Conservation (phyloP, 2,888 invertebrate genomes). For the Tetrapedia diversipes region DNA sequence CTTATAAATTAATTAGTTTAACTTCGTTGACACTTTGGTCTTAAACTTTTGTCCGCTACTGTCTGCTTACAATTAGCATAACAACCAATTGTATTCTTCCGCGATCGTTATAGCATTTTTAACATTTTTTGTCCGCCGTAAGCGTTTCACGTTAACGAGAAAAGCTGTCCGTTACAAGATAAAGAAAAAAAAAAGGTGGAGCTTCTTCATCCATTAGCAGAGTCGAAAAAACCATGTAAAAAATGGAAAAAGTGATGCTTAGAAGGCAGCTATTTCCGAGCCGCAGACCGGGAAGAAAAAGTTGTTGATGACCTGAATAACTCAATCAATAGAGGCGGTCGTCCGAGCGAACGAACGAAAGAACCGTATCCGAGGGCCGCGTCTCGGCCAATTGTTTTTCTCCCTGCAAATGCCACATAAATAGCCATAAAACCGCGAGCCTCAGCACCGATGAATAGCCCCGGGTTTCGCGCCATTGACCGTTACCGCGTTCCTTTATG, state of each 20-base stretch:
- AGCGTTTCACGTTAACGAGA: no score
- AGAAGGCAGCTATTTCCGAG: slow-evolving; percentile 4
- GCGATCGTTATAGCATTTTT: no score
- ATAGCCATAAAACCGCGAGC: slow-evolving; percentile 11
- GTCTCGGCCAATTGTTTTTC: slow-evolving; percentile 31
- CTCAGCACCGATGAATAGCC: slow-evolving; percentile 2
- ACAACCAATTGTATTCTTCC: no score
- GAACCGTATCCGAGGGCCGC: slow-evolving; percentile 11
- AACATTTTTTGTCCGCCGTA: no score
- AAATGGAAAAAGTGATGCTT: neutral
- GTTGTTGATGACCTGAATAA: slow-evolving; percentile 38
- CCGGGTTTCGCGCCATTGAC: slow-evolving; percentile 2
- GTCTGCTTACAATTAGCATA: no score
- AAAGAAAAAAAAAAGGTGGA: no score
- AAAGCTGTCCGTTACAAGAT: no score
- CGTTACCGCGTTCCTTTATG: neutral
- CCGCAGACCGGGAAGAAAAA: slow-evolving; percentile 5
- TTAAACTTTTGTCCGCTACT: no score
- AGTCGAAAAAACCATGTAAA: neutral
- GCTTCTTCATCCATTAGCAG: no score
- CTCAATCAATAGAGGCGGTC: slow-evolving; percentile 33
- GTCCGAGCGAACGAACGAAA: slow-evolving; percentile 23
- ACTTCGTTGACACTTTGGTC: no score
- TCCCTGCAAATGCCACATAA: slow-evolving; percentile 17
- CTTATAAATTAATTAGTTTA: no score